A percentile compares a stretch with the other conserved stretches of the same genome.
These are phyloP conservation scores for Phyllostomus discolor DNA, from an alignment of 2,113 vertebrate species.

Conservation along the genomic window DNA sequence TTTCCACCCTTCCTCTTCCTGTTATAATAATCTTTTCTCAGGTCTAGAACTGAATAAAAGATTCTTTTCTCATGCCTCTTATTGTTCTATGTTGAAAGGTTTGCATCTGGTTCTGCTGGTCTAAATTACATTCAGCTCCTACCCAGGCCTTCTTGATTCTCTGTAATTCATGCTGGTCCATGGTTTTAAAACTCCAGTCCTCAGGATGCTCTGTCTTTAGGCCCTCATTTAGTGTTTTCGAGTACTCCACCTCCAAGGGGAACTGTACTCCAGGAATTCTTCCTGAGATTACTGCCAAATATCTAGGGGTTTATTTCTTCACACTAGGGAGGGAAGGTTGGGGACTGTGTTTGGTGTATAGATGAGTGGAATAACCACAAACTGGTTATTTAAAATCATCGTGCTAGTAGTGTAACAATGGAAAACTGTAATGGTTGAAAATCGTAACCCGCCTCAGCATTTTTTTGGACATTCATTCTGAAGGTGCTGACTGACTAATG, in stretches of 20 bases:
- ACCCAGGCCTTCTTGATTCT: not conserved
- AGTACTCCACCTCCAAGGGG: not conserved
- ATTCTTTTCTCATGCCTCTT: not conserved
- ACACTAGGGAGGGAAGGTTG: not conserved
- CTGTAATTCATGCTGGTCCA: not conserved
- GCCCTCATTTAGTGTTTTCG: not conserved
- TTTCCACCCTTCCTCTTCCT: not conserved
- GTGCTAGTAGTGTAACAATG: not conserved
- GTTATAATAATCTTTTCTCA: not conserved
- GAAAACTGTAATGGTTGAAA: too few species aligned
- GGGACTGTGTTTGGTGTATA: not conserved
- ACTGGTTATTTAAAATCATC: not conserved
- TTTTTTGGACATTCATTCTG: too few species aligned
- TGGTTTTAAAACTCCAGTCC: not conserved
- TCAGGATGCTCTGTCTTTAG: not conserved
- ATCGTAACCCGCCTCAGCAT: too few species aligned
- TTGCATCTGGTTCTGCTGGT: not conserved
- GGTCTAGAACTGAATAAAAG: not conserved
- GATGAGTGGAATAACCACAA: not conserved
- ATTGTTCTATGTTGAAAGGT: not conserved
- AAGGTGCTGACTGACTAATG: too few species aligned
- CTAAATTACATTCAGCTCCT: not conserved
- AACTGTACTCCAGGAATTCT: accelerated
- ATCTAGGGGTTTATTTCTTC: not conserved
- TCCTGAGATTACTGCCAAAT: not conserved